Evolutionary conservation across 2,113 vertebrate species (phyloP).

Genomic region (Pelmatolapia mariae): DNA sequence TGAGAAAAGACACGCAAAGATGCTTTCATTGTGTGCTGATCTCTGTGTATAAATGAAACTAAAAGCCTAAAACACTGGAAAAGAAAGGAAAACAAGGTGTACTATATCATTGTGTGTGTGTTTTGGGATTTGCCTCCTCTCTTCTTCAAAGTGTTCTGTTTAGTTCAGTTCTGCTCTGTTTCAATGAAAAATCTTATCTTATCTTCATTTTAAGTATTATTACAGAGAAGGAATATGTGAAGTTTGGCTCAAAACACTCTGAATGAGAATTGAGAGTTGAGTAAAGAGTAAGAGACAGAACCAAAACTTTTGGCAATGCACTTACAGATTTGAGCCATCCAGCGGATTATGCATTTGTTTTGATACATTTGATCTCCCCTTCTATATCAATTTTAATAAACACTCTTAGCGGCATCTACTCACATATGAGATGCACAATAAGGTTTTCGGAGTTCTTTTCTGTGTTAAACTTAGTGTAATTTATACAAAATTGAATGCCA

Average conservation of each 20-base stretch:
- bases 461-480: neutral
- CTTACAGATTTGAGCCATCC: neutral
- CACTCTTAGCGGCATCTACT: neutral
- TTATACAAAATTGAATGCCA: neutral
- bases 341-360: neutral
- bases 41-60: neutral
- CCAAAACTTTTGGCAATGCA: neutral
- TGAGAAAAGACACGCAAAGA: rapidly evolving
- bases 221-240: neutral
- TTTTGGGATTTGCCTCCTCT: neutral
- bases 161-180: neutral
- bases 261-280: neutral
- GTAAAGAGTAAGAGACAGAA: neutral
- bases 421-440: neutral
- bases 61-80: neutral
- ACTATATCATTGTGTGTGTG: neutral
- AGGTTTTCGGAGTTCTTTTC: neutral
- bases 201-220: neutral
- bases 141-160: neutral
- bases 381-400: neutral
- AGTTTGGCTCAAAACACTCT: neutral
- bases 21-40: neutral
- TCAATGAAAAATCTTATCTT: neutral
- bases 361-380: neutral
- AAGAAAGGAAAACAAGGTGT: neutral